Percentiles rank a stretch among this genome's conserved stretches.
Conservation (phyloP, 35 echinoderm and acorn worm genomes). For the Acanthaster planci region DNA sequence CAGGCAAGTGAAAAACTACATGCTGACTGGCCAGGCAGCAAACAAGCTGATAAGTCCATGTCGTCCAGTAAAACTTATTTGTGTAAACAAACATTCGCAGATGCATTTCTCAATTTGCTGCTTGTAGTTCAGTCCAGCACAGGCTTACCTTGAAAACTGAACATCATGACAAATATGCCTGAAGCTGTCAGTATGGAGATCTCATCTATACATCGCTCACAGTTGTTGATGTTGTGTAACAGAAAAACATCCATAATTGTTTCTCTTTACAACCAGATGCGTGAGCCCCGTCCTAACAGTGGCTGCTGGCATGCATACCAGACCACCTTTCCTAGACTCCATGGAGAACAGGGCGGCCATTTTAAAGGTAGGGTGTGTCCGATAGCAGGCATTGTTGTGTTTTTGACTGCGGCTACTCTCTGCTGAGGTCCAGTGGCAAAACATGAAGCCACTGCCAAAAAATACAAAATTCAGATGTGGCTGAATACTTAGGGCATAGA, state of each 20-base stretch:
- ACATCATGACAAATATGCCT: no score
- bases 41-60: background rate
- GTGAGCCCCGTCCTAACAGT: constrained; percentile 76
- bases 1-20: constrained; percentile 49
- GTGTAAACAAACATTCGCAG: background rate
- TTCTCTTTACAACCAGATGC: constrained; percentile 54
- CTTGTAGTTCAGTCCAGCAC: no score
- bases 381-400: background rate
- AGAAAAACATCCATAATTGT: background rate
- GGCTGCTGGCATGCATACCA: constrained; percentile 70
- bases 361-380: constrained; percentile 49
- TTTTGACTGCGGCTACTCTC: background rate
- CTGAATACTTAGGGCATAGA: background rate
- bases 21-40: background rate
- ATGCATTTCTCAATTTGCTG: background rate
- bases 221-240: no score
- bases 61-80: background rate
- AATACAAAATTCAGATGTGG: background rate
- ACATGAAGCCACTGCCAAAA: background rate
- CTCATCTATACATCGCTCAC: no score
- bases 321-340: constrained; percentile 58
- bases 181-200: no score
- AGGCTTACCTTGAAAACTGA: no score
- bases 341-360: constrained; percentile 70
- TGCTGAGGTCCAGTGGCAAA: no score